These are phyloP conservation scores for Mimumesa dahlbomi DNA, from an alignment of 2,888 invertebrate species.

Conservation along the genomic window DNA sequence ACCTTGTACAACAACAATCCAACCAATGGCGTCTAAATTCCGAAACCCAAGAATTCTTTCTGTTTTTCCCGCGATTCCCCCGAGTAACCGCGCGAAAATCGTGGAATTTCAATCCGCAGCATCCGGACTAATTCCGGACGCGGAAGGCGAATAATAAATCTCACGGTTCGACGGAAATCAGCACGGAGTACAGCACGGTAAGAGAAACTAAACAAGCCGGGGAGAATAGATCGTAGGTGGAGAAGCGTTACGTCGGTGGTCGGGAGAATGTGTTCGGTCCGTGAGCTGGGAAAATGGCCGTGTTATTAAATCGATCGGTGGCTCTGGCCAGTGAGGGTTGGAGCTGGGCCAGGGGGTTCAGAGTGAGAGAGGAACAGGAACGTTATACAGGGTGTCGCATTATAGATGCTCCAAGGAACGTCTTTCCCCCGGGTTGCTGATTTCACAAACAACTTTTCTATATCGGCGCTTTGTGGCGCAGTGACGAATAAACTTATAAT, in stretches of 20 bases:
- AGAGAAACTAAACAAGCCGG: conserved; percentile 50
- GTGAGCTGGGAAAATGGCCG: conserved; percentile 76
- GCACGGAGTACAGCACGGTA: conserved; percentile 22
- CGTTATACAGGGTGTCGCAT: too few species aligned
- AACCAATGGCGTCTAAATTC: too few species aligned
- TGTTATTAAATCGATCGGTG: conserved; percentile 78
- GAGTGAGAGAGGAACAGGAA: conserved; percentile 41
- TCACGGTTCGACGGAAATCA: conserved; percentile 16
- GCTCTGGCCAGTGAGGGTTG: conserved; percentile 69
- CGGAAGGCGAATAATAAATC: conserved; percentile 23
- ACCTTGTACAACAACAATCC: too few species aligned
- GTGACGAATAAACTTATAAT: too few species aligned
- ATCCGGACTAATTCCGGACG: too few species aligned
- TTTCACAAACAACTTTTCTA: too few species aligned
- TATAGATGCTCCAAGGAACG: too few species aligned
- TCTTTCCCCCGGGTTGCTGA: too few species aligned
- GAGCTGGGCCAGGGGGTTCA: conserved; percentile 67
- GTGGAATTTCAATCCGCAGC: neutral
- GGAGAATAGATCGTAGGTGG: conserved; percentile 44
- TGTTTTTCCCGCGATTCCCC: too few species aligned
- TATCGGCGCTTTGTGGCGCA: too few species aligned
- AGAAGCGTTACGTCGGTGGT: conserved; percentile 45
- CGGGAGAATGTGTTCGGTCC: conserved; percentile 66
- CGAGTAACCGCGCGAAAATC: neutral
- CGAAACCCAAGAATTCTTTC: too few species aligned